Evolutionary conservation across 2,113 vertebrate species (phyloP), one percentile per base, ranked within the genome.

Genomic region (Phyllostomus discolor): DNA sequence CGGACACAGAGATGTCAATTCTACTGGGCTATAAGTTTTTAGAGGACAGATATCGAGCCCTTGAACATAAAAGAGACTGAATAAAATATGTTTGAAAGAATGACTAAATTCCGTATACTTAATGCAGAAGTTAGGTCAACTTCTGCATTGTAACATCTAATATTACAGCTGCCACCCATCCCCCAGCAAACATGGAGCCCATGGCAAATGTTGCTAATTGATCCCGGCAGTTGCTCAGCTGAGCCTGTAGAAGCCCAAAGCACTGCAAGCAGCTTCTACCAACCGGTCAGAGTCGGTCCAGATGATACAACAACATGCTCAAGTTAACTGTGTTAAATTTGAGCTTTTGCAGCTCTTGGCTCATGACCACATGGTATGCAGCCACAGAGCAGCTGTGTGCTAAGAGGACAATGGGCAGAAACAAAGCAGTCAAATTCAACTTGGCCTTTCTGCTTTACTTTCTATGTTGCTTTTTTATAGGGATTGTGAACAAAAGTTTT

Each of bases 341-440:
- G 81, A 79, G 66, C 50, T 35, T 72, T 33, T 81, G 12, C 20
- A 50, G n/a, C 48, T 57, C 80, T 19, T 9, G 43, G 67, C 31
- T 87, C 12, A 22, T 0, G 10, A 59, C 8, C 11, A 64, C 38
- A 22, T 1, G 22, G n/a, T 3, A 16, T 2, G 31, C 0, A 67
- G 59, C 66, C 43, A 31, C 24, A 35, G 64, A 83, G 16, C 28
- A 88, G 72, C 50, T 28, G 41, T 38, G 3, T 15, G 12, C 10
- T 35, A 59, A n/a, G 35, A 81, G 8, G 52, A 67, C 43, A 87
- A 52, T 0, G 26, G 72, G 35, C 19, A 72, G 66, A 81, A 52
- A 70, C 33, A 57, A 81, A 86, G 90, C 5, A 48, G 19, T 12
- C 43, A 76, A 41, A 79, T 6, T 38, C 11, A 73, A 50, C 70